Conservation (phyloP, 1,140 invertebrate genomes). For the Leptopilina clavipes region DNA sequence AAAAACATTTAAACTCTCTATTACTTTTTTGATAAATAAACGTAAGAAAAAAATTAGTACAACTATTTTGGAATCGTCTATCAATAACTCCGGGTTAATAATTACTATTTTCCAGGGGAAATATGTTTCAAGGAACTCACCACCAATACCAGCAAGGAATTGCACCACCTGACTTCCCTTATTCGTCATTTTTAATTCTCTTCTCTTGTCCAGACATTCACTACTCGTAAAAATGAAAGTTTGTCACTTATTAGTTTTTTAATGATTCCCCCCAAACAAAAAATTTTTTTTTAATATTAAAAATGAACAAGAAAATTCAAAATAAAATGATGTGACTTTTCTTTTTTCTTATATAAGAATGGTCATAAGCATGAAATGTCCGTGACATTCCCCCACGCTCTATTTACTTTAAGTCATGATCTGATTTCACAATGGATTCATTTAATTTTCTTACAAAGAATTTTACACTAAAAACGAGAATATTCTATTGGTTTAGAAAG, state of each 20-base stretch:
- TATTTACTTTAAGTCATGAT: slow-evolving; percentile 16
- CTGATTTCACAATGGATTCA: not conserved
- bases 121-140: not conserved
- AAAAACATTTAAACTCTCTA: too few species aligned
- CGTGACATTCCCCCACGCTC: slow-evolving; percentile 10
- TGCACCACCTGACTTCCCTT: slow-evolving; percentile 3
- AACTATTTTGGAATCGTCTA: too few species aligned
- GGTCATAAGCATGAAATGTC: not conserved
- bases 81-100: not conserved
- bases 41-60: too few species aligned
- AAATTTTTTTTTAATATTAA: too few species aligned
- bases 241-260: not conserved
- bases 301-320: not conserved
- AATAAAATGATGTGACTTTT: not conserved
- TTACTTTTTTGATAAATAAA: too few species aligned
- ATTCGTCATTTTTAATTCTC: not conserved
- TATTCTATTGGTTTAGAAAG: not conserved
- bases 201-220: not conserved
- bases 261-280: not conserved
- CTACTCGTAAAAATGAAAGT: not conserved
- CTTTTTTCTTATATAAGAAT: not conserved
- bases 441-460: not conserved
- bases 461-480: not conserved
- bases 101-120: not conserved
- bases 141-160: slow-evolving; percentile 10